phyloP scores from a whole-genome alignment of 2,797 vertebrate species.

The Coreius guichenoti region DNA sequence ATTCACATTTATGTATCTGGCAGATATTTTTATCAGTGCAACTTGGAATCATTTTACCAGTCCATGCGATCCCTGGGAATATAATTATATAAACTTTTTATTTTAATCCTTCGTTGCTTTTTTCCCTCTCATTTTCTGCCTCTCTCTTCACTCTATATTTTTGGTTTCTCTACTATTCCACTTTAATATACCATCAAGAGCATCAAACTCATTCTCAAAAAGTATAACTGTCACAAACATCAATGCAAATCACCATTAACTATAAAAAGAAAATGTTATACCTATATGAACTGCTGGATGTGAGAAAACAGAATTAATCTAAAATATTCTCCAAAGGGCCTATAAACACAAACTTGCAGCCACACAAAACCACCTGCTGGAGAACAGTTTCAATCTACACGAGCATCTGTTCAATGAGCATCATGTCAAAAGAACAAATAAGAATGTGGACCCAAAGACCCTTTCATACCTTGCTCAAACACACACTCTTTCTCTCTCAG shows the following conservation, averaged over 20 bases:
- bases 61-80: background rate
- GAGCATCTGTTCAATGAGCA: constrained; percentile 41
- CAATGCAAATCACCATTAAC: constrained; percentile 6
- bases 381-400: constrained; percentile 37
- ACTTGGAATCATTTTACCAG: background rate
- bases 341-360: constrained; percentile 17
- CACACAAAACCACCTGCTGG: constrained; percentile 33
- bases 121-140: background rate
- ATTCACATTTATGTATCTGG: background rate
- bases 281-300: background rate
- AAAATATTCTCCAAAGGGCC: constrained; percentile 25
- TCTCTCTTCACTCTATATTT: background rate
- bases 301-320: constrained; percentile 2
- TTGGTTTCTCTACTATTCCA: background rate
- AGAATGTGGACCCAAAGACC: constrained; percentile 26
- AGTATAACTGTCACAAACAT: background rate
- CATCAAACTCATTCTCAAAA: background rate
- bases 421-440: constrained; percentile 42
- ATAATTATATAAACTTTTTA: background rate
- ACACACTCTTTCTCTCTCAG: background rate
- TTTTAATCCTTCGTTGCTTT: background rate
- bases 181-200: background rate
- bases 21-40: background rate
- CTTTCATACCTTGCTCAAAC: constrained; percentile 21
- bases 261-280: background rate